These are phyloP conservation scores for Rotaria socialis DNA, from an alignment of 2,888 invertebrate species.

Conservation along the genomic window DNA sequence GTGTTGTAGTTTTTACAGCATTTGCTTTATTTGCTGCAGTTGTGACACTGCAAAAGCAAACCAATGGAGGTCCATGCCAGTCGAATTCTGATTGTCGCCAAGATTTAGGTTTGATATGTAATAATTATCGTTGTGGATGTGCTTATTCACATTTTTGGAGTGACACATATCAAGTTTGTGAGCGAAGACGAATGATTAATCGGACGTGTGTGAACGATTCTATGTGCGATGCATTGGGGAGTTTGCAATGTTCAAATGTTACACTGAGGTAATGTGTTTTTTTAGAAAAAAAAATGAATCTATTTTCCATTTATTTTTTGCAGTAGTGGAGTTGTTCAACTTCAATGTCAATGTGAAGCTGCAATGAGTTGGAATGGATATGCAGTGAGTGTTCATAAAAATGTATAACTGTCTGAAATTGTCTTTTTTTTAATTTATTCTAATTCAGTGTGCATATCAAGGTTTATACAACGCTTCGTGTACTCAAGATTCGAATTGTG, in stretches of 20 bases:
- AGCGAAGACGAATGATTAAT: conserved; percentile 25
- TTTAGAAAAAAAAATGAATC: too few species aligned
- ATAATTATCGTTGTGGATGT: conserved; percentile 33
- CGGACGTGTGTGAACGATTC: conserved; percentile 11
- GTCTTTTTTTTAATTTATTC: too few species aligned
- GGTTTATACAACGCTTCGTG: background rate
- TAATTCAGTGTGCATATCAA: background rate
- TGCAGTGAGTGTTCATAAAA: background rate
- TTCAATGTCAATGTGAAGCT: background rate
- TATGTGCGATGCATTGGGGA: background rate
- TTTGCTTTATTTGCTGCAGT: background rate
- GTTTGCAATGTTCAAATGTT: background rate
- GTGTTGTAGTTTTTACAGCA: background rate
- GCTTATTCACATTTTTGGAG: conserved; percentile 37
- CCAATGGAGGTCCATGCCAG: background rate
- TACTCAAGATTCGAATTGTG: background rate
- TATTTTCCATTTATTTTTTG: too few species aligned
- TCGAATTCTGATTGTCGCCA: background rate
- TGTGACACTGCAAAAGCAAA: background rate
- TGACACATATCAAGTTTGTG: background rate
- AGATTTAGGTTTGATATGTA: conserved; percentile 17
- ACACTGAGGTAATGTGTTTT: background rate
- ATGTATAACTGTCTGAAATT: background rate
- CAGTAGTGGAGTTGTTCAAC: background rate
- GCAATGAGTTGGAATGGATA: background rate